These are phyloP conservation scores for Cherax destructor DNA, from an alignment of 1,140 invertebrate species.

Conservation along the genomic window DNA sequence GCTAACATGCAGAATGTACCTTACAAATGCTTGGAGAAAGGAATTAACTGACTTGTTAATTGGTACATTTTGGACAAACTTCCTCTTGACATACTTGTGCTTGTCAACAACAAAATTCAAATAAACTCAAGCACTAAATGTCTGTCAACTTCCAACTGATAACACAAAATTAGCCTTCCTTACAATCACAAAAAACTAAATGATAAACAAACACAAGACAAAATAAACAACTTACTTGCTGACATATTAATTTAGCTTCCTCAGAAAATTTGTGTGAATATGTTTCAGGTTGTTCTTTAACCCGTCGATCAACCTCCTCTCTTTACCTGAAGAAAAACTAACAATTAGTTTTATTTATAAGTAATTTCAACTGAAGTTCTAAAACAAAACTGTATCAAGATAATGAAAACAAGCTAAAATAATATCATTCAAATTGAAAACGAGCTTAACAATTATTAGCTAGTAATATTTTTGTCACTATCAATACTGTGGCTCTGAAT, in stretches of 20 bases:
- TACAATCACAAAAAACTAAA: background rate
- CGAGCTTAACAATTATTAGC: too few relatives aligned
- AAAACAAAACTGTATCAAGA: background rate
- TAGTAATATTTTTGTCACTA: too few relatives aligned
- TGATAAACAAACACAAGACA: background rate
- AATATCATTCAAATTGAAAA: too few relatives aligned
- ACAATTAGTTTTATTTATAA: background rate
- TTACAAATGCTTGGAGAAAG: too few relatives aligned
- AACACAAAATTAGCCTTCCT: too few relatives aligned
- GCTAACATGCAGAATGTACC: too few relatives aligned
- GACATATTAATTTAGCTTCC: conserved; percentile 93
- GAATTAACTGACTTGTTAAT: too few relatives aligned
- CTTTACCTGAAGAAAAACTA: conserved; percentile 83
- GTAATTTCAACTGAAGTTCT: background rate
- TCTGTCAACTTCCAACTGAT: background rate
- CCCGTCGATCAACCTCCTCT: conserved; percentile 97
- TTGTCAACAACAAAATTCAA: too few relatives aligned
- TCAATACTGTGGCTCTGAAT: too few relatives aligned
- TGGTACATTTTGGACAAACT: too few relatives aligned
- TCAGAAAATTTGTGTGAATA: conserved; percentile 97
- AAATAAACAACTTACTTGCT: conserved; percentile 77
- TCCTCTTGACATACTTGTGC: too few relatives aligned
- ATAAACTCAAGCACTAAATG: background rate
- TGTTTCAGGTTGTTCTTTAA: conserved; percentile 96
- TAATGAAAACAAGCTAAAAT: too few relatives aligned